These are phyloP conservation scores for Sepiola atlantica DNA, from an alignment of 2,888 invertebrate species.

Conservation along the genomic window DNA sequence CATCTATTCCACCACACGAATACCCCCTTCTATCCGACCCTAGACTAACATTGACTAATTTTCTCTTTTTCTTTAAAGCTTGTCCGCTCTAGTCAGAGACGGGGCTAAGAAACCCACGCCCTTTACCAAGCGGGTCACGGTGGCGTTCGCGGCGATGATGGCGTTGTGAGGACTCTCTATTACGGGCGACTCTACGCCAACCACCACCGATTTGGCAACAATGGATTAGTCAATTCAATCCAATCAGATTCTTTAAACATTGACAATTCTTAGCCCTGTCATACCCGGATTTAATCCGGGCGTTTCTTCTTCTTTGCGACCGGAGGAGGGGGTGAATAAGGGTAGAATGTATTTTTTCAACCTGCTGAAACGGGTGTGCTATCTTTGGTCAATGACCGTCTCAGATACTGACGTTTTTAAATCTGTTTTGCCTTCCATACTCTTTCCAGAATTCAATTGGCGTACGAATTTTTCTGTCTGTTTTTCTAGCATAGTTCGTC, in stretches of 20 bases:
- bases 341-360: background rate
- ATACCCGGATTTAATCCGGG: conserved; percentile 12
- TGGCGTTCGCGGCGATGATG: background rate
- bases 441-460: background rate
- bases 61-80: background rate
- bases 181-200: background rate
- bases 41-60: background rate
- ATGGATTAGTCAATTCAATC: background rate
- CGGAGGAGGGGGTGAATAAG: background rate
- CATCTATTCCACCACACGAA: background rate
- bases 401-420: background rate
- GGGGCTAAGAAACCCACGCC: background rate
- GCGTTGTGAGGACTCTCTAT: background rate
- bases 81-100: background rate
- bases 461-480: background rate
- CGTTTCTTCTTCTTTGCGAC: background rate
- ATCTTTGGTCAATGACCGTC: background rate
- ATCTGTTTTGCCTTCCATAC: background rate
- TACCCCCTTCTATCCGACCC: background rate
- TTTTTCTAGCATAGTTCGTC: background rate
- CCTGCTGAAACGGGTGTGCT: background rate
- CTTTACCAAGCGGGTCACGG: background rate
- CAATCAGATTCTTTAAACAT: conserved; percentile 21
- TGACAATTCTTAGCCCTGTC: conserved; percentile 23
- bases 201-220: background rate